Conservation (phyloP, 2,113 vertebrate species). For the Dasyornis broadbenti region DNA sequence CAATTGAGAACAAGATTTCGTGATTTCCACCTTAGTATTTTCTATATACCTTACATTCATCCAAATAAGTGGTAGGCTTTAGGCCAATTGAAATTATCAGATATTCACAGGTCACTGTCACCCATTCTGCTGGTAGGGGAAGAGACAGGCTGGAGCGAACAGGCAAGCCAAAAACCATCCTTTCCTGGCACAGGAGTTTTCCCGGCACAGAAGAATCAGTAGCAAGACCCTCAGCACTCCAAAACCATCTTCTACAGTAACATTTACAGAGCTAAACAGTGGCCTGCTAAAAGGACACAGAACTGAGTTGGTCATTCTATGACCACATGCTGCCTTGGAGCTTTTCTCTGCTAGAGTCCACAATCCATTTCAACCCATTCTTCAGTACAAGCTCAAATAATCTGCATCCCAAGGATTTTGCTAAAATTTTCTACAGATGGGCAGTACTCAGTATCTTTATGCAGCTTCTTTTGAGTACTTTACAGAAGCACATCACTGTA, state of each 20-base stretch:
- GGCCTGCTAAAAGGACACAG: neutral
- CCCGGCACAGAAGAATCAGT: neutral
- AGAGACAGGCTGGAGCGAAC: accelerated
- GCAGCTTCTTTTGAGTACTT: neutral
- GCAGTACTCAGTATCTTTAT: neutral
- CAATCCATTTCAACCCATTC: neutral
- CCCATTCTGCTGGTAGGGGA: neutral
- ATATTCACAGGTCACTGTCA: neutral
- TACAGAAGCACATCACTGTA: neutral
- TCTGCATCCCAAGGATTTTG: neutral
- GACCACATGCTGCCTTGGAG: neutral
- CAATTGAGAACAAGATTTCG: neutral
- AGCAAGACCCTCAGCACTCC: neutral
- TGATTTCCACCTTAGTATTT: neutral
- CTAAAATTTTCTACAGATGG: neutral
- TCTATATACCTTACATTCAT: neutral
- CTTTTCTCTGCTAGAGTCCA: neutral
- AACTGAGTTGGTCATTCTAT: neutral
- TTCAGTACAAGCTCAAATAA: neutral
- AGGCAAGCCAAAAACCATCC: neutral
- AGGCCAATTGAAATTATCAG: neutral
- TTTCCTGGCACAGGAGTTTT: neutral
- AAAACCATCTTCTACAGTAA: neutral
- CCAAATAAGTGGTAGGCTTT: neutral
- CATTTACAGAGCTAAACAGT: neutral